These are phyloP conservation scores for Ptychodera flava DNA, from an alignment of 35 echinoderm and acorn worm species.

Conservation along the genomic window DNA sequence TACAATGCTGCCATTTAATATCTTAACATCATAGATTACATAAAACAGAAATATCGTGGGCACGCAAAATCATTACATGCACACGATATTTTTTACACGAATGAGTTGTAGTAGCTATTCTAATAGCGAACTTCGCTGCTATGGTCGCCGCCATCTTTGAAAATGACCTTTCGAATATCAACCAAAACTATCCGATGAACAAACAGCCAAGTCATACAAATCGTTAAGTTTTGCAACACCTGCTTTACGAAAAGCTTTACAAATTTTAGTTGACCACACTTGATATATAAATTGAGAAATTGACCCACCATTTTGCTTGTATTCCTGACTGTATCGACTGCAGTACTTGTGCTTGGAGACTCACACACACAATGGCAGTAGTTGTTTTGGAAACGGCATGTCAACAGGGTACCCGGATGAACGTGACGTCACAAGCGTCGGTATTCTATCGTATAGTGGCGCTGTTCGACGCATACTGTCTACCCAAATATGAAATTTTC, in stretches of 20 bases:
- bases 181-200: background rate
- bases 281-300: background rate
- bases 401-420: background rate
- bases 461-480: no score
- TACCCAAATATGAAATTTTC: no score
- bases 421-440: background rate
- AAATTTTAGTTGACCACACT: no score
- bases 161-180: background rate
- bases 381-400: background rate
- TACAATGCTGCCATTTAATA: background rate
- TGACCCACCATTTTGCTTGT: background rate
- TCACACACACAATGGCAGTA: background rate
- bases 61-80: background rate
- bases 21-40: background rate
- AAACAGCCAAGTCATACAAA: background rate
- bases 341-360: background rate
- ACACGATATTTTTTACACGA: background rate
- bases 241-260: no score
- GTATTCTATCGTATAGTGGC: no score
- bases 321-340: background rate
- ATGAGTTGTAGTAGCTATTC: background rate
- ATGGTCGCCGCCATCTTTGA: background rate
- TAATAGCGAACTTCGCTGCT: background rate
- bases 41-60: background rate
- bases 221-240: background rate